A percentile compares a stretch with the other conserved stretches of the same genome.
phyloP scores from a whole-genome alignment of 2,113 vertebrate genomes.

The Alouatta palliata region DNA sequence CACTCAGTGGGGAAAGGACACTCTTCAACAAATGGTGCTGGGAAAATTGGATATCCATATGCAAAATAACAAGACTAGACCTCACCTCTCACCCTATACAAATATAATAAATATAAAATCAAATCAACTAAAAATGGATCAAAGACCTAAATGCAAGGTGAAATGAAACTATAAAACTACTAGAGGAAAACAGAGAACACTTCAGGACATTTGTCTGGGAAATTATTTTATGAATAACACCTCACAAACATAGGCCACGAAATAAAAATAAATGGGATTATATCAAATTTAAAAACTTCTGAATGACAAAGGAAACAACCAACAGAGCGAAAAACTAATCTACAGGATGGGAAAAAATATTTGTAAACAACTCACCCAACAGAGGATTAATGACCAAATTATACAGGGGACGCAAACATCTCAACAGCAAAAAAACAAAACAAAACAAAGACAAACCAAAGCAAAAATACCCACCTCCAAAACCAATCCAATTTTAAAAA shows the following conservation, averaged over 20 bases:
- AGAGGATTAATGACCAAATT: background rate
- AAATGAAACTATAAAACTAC: background rate
- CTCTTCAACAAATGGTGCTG: background rate
- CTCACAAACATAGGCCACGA: background rate
- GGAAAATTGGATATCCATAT: background rate
- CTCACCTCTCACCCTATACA: background rate
- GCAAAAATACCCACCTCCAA: too few species aligned
- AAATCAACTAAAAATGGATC: background rate
- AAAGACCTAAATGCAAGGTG: background rate
- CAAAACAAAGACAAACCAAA: too few species aligned
- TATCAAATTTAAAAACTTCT: background rate
- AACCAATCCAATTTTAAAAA: background rate
- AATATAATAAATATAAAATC: background rate
- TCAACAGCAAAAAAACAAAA: background rate
- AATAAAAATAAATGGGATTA: background rate
- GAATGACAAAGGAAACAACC: background rate
- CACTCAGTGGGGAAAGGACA: background rate
- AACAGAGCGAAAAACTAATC: background rate
- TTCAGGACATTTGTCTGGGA: background rate
- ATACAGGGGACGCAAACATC: background rate
- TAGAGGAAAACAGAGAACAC: background rate
- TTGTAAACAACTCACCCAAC: background rate
- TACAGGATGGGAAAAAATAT: background rate
- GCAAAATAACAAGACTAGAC: background rate
- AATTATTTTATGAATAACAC: background rate